Evolutionary conservation across 2,888 invertebrate genomes (phyloP).

Genomic region (Magallana nippona): DNA sequence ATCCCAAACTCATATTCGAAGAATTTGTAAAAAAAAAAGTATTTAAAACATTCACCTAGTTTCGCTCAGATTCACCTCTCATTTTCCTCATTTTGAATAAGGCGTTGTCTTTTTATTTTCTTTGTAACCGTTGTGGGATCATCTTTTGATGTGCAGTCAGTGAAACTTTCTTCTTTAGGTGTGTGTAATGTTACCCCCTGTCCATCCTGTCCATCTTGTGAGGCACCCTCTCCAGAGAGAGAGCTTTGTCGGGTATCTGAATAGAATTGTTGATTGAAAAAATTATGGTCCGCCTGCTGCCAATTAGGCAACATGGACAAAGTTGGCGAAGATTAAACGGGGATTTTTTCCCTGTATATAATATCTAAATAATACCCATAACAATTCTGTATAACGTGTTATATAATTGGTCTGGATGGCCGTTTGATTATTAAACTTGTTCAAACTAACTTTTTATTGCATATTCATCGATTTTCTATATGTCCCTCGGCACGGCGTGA

Average conservation of each 20-base stretch:
- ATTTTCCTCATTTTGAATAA: background rate
- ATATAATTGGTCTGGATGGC: too few species aligned
- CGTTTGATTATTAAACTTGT: too few species aligned
- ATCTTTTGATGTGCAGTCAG: background rate
- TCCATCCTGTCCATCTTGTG: background rate
- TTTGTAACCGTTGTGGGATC: background rate
- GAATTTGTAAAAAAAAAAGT: background rate
- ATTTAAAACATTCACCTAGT: too few species aligned
- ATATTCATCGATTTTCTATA: too few species aligned
- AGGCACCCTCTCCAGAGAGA: background rate
- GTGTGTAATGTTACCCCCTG: background rate
- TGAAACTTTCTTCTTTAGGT: background rate
- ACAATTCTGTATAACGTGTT: too few species aligned
- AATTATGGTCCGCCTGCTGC: too few species aligned
- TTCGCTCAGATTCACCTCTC: background rate
- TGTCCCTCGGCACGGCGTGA: too few species aligned
- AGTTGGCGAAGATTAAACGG: too few species aligned
- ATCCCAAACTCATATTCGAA: background rate
- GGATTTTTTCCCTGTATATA: too few species aligned
- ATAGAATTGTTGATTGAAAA: background rate
- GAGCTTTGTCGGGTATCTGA: background rate
- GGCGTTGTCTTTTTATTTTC: background rate
- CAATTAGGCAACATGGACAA: too few species aligned
- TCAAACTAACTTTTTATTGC: too few species aligned
- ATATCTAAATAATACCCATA: too few species aligned